Base-by-base conservation (phyloP, 2,113 vertebrate species). In the Sinosuthora webbiana region DNA sequence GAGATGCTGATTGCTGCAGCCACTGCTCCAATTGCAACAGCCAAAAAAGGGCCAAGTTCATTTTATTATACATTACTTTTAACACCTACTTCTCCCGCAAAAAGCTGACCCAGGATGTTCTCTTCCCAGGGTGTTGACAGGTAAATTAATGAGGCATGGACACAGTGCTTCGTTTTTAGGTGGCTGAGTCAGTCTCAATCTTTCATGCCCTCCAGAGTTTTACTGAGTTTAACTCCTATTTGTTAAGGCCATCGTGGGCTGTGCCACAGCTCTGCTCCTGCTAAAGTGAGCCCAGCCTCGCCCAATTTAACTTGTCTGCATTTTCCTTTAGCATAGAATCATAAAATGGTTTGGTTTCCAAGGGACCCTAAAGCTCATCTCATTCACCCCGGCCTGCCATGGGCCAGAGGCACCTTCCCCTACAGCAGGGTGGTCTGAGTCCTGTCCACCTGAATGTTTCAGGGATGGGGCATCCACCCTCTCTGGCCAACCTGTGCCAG, bases 111-210 rank as follows among this genome's bases (percentile, higher is more conserved):
- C 62, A 53, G 0, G 1, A 42, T 82, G 53, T 86, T 93, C 49
- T 88, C 56, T 93, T 95, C 60, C 76, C 49, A 31, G 88, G 63
- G 68, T 83, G 93, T 82, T 96, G 95, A 95, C 90, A 92, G 90
- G 73, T 84, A 89, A 95, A 96, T 93, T 93, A 95, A 93, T 84
- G 94, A 92, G 76, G 69, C 90, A 71, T 75, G 44, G 53, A 78
- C 65, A 16, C 2, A 2, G 57, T 22, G 42, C 63, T 90, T 83
- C 52, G 78, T 67, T 91, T 90, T 94, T 83, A 94, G 90, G 87
- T 93, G 91, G 68, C 69, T 93, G 87, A 94, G 68, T 94, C 65
- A 80, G 83, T 91, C 87, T 80, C 76, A 77, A 39, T 86, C 56
- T 27, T 70, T 93, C 24, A 41, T 81, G 28, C 92, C 93, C 86